Base-by-base conservation (phyloP, 2,888 invertebrate genomes). In the Tipula confusa region DNA sequence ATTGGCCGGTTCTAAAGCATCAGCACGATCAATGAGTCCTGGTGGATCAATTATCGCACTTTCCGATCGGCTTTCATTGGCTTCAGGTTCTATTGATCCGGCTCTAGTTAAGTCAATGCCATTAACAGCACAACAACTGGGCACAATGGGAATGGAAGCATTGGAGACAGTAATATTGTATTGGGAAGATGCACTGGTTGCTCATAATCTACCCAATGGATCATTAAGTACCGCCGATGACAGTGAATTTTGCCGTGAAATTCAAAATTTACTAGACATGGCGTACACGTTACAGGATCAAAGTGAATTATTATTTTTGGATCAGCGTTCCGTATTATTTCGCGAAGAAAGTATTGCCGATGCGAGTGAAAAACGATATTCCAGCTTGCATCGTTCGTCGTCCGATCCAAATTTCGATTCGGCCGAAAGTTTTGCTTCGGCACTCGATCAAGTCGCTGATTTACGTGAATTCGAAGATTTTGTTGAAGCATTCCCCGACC, bases 361-460 rank as follows among this genome's bases (percentile, higher is more conserved):
- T 84, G 90, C 88, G 84, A 88, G 87, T 84, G 64, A 64, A 64
- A 87, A 87, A 84, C 85, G 85, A 48, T 85, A 86, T 85, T 87
- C 85, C 85, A 87, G 83, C 84, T 85, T 88, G 29, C 88, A 88
- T 86, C 87, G 90, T 84, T 85, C 90, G 86, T 84, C 90, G 86
- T 88, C 89, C 86, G 87, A 90, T 89, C 87, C 93, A 0, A 93
- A 94, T 87, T 93, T 96, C 85, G 97, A 97, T 86, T 97, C 97
- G 15, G 96, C 96, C 0, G 98, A 98, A 88, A 98, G 98, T 85
- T 99, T 98, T 90, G 97, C 97, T 83, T 98, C 98, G 1, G 98
- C 98, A 0, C 94, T 97, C 87, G 98, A 98, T 89, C 94, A 95
- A 90, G 94, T 97, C 7, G 97, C 97, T 6, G 96, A 97, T 90